Evolutionary conservation across 1,140 invertebrate genomes (phyloP), one percentile per base, ranked within the genome.

Genomic region (Macrobrachium rosenbergii): DNA sequence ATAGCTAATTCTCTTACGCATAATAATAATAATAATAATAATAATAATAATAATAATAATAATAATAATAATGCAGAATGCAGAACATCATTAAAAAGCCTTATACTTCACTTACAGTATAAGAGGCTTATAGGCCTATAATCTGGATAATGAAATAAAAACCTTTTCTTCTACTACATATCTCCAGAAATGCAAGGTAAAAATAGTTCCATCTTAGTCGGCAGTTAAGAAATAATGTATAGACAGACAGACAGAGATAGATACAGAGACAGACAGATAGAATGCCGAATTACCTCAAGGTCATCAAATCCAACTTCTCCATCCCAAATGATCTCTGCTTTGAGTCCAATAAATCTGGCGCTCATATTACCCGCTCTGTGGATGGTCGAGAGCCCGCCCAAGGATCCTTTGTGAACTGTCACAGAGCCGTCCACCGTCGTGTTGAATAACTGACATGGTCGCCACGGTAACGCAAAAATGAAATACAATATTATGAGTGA

Each of bases 251-350:
- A 59, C 43, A 78, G 37, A 78, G 37, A 78, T 37, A 58, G 37
- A 58, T 37, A 78, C 37, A 52, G 28, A 78, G 7, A 79, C 52
- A 79, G 0, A 6, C 6, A 79, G 0, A 79, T 43, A 76, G 19
- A 76, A 6, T 5, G 8, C 11, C 2, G 43, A 23, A 76, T 21
- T 23, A 86, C 84, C 84, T 86, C 60, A 14, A 86, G 77, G 52
- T 86, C 84, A 73, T 73, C 80, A 19, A 86, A 67, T 37, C 84
- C 84, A n/a, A 86, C 77, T 62, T 86, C 84, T 5, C 84, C 84
- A 0, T 69, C 52, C 84, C 84, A 86, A 23, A 86, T 62, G 64
- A 73, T 78, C 67, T 86, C 84, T 52, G 79, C 77, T 52, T 80
- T n/a, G 21, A 62, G 63, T 0, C 84, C 84, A 21, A 86, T 67